Evolutionary conservation across 2,888 invertebrate species (phyloP).

Genomic region (Aphidoletes aphidimyza): DNA sequence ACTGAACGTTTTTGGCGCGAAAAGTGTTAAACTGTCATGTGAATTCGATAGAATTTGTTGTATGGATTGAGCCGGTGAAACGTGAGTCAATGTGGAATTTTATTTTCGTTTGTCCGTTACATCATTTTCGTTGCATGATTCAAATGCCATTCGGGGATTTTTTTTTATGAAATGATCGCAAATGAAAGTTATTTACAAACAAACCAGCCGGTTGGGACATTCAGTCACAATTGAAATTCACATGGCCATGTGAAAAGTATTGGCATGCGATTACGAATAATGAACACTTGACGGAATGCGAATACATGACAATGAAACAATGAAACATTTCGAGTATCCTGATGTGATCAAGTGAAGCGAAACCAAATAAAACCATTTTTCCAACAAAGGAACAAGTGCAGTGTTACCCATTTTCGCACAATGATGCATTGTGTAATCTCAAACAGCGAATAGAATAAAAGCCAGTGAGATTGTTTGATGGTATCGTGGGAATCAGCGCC

Average conservation of each 20-base stretch:
- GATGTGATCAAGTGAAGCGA: neutral
- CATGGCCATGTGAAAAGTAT: no score
- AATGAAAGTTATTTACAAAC: no score
- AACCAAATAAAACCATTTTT: neutral
- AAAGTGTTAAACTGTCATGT: conserved; percentile 9
- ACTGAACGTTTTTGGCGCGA: conserved; percentile 26
- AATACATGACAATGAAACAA: neutral
- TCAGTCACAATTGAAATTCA: no score
- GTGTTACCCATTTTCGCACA: conserved; percentile 30
- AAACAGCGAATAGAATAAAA: neutral
- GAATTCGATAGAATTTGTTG: no score
- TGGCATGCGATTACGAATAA: conserved; percentile 23
- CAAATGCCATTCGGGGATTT: no score
- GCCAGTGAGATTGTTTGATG: neutral
- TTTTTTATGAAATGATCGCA: no score
- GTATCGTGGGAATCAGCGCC: conserved; percentile 27
- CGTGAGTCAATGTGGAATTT: conserved; percentile 16
- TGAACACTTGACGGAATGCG: neutral
- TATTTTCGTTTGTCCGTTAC: neutral
- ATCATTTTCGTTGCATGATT: no score
- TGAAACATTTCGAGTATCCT: conserved; percentile 34
- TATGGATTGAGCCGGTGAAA: neutral
- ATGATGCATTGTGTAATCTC: neutral
- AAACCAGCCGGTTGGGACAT: no score
- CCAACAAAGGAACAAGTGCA: conserved; percentile 40